These are phyloP conservation scores for Ctenoplectra terminalis DNA, from an alignment of 1,140 invertebrate species.

Conservation along the genomic window DNA sequence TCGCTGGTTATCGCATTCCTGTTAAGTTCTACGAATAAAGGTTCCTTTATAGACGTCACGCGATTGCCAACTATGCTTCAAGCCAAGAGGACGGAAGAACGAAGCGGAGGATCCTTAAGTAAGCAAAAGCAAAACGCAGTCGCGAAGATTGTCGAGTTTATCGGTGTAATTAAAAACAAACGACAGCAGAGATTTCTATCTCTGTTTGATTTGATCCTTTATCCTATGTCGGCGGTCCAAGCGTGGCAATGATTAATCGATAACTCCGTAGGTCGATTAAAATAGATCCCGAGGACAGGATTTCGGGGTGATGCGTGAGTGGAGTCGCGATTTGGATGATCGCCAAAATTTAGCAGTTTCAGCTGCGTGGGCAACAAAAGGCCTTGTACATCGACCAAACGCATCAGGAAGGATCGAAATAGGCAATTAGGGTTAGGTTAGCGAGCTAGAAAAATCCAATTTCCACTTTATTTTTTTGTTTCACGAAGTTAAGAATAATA, in stretches of 20 bases:
- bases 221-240: not conserved
- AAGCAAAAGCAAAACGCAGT: not conserved
- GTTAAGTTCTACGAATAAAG: not conserved
- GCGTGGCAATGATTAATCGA: slow-evolving; percentile 67
- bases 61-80: not conserved
- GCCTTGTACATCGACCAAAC: slow-evolving; percentile 42
- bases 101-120: not conserved
- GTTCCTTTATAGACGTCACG: not conserved
- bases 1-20: not conserved
- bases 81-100: not conserved
- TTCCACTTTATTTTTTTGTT: too few relatives aligned
- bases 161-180: not conserved
- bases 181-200: not conserved
- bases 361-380: slow-evolving; percentile 29
- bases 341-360: slow-evolving; percentile 54
- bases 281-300: slow-evolving; percentile 64
- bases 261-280: slow-evolving; percentile 58
- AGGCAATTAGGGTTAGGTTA: slow-evolving; percentile 51
- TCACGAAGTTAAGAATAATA: too few relatives aligned
- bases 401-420: slow-evolving; percentile 54
- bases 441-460: too few relatives aligned
- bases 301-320: slow-evolving; percentile 48
- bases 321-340: slow-evolving; percentile 55
- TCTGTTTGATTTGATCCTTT: not conserved
- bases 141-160: not conserved